Percentiles rank a stretch among this genome's conserved stretches.
These are phyloP conservation scores for Protodeltote pygarga DNA, from an alignment of 2,888 invertebrate genomes.

Conservation along the genomic window DNA sequence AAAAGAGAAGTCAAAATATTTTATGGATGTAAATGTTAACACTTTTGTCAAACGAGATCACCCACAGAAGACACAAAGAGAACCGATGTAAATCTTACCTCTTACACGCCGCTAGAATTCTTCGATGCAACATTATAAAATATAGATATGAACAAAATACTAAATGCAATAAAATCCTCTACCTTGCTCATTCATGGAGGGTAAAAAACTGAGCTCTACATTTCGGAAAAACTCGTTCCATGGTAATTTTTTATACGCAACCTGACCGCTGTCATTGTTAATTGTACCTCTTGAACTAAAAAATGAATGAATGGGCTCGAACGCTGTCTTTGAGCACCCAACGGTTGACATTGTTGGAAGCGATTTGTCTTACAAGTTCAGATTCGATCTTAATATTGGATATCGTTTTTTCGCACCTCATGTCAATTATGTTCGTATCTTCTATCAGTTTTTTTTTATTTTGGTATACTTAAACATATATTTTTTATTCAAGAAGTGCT, in stretches of 20 bases:
- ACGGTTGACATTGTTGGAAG: constrained; percentile 78
- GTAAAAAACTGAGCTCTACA: constrained; percentile 61
- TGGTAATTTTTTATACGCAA: constrained; percentile 71
- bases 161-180: constrained; percentile 76
- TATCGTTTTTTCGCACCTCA: constrained; percentile 76
- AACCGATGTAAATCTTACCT: constrained; percentile 77
- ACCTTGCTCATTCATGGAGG: constrained; percentile 60
- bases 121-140: constrained; percentile 73
- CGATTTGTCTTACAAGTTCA: constrained; percentile 82
- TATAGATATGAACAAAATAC: constrained; percentile 81
- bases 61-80: constrained; percentile 75
- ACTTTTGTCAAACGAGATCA: constrained; percentile 82
- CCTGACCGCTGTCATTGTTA: constrained; percentile 83
- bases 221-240: constrained; percentile 67
- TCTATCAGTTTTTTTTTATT: constrained; percentile 35
- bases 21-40: constrained; percentile 82
- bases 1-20: constrained; percentile 85
- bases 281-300: constrained; percentile 75
- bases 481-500: constrained; percentile 41
- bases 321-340: constrained; percentile 71
- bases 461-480: constrained; percentile 13
- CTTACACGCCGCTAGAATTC: constrained; percentile 71
- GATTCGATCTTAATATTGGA: constrained; percentile 75
- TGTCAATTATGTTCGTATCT: constrained; percentile 63
- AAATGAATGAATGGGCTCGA: constrained; percentile 77